phyloP scores from a whole-genome alignment of 2,797 vertebrate genomes.

The Silurus lanzhouensis region DNA sequence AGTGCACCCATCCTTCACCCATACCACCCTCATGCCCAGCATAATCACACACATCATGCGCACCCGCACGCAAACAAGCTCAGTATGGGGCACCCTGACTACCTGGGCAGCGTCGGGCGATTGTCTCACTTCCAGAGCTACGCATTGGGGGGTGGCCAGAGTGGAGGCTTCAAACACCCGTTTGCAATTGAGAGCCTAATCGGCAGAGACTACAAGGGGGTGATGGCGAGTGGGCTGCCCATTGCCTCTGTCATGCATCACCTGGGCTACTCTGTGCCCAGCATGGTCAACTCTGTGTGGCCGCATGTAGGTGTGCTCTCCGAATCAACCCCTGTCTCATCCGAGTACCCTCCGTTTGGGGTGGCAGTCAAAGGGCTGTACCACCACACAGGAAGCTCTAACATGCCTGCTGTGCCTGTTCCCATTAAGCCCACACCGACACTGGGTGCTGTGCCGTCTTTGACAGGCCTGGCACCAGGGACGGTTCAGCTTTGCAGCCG shows the following conservation, averaged over 20 bases:
- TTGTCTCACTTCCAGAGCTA: constrained; percentile 88
- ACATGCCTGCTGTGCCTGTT: constrained; percentile 88
- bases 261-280: constrained; percentile 89
- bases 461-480: constrained; percentile 76
- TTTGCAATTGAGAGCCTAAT: constrained; percentile 98
- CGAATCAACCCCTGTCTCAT: constrained; percentile 80
- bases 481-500: constrained; percentile 76
- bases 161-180: constrained; percentile 91
- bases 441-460: constrained; percentile 72
- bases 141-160: constrained; percentile 75
- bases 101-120: constrained; percentile 76
- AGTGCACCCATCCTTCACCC: constrained; percentile 88
- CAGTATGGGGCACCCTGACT: constrained; percentile 73
- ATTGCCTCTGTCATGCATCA: constrained; percentile 97
- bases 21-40: constrained; percentile 83
- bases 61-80: constrained; percentile 70
- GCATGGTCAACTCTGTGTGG: constrained; percentile 93
- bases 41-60: constrained; percentile 77
- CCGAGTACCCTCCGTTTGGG: constrained; percentile 89
- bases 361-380: constrained; percentile 90
- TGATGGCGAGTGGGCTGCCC: constrained; percentile 87
- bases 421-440: constrained; percentile 92
- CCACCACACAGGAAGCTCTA: constrained; percentile 78
- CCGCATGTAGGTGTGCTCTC: constrained; percentile 90
- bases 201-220: constrained; percentile 92